phyloP scores from a whole-genome alignment of 2,797 vertebrate species.

The Notoglanidium macrostoma region DNA sequence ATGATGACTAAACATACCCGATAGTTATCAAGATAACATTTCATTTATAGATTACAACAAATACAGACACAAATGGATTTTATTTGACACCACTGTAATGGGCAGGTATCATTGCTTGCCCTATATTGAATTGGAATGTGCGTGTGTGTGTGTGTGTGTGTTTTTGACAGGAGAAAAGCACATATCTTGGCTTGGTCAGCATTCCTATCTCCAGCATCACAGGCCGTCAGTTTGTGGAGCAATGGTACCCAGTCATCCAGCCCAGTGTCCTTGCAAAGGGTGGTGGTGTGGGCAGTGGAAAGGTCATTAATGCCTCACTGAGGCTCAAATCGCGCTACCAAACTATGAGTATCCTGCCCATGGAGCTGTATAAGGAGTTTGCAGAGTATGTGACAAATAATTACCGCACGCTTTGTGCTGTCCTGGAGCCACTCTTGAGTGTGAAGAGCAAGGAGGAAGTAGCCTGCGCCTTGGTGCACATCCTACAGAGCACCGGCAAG shows the following conservation, averaged over 20 bases:
- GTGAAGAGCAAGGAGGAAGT: constrained; percentile 98
- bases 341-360: constrained; percentile 97
- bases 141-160: constrained; percentile 20
- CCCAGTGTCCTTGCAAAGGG: constrained; percentile 82
- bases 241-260: constrained; percentile 96
- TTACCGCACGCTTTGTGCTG: constrained; percentile 90
- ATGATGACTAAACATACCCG: not conserved
- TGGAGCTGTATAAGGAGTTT: constrained; percentile 98
- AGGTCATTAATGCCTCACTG: constrained; percentile 90
- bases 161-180: constrained; percentile 86
- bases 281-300: constrained; percentile 80
- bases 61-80: not conserved
- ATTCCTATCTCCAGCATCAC: constrained; percentile 96
- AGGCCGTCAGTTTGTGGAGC: constrained; percentile 93
- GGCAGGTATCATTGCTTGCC: too few species aligned
- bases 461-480: constrained; percentile 94
- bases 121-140: not conserved
- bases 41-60: not conserved
- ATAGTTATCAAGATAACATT: not conserved
- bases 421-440: constrained; percentile 90
- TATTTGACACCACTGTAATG: not conserved
- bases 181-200: constrained; percentile 94
- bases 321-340: constrained; percentile 94
- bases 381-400: constrained; percentile 97
- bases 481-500: constrained; percentile 94